These are phyloP conservation scores for Melieria omissa DNA, from an alignment of 2,888 invertebrate genomes.

Conservation along the genomic window DNA sequence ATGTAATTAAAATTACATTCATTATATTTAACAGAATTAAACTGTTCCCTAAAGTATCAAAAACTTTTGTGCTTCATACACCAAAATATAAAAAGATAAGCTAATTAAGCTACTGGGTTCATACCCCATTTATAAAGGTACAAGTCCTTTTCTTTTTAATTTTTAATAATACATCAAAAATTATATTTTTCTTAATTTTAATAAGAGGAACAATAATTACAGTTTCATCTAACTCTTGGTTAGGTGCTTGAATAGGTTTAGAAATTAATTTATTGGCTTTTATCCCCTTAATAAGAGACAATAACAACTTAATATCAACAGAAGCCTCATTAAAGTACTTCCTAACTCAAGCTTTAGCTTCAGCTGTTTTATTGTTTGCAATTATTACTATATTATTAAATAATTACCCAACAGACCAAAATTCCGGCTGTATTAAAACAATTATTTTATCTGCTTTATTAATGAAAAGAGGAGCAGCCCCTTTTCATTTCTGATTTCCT, in stretches of 20 bases:
- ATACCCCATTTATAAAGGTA: conserved; percentile 68
- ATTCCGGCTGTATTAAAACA: conserved; percentile 52
- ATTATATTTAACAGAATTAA: conserved; percentile 72
- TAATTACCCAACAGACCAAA: conserved; percentile 58
- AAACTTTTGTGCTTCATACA: conserved; percentile 74
- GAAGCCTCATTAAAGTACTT: conserved; percentile 74
- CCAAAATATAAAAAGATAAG: conserved; percentile 73
- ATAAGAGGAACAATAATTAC: conserved; percentile 68
- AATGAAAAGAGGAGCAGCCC: conserved; percentile 70
- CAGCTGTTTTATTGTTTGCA: conserved; percentile 69
- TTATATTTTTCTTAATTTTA: conserved; percentile 70
- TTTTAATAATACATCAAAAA: conserved; percentile 67
- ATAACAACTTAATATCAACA: conserved; percentile 68
- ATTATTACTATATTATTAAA: conserved; percentile 60
- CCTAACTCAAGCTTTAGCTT: conserved; percentile 71
- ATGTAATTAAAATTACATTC: neutral
- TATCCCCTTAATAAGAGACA: conserved; percentile 71
- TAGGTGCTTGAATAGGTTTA: conserved; percentile 71
- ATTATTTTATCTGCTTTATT: conserved; percentile 69
- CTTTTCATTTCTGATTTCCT: conserved; percentile 73
- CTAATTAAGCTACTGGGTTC: conserved; percentile 69
- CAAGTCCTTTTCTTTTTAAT: conserved; percentile 70
- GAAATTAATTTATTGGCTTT: conserved; percentile 74
- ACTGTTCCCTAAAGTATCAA: conserved; percentile 73
- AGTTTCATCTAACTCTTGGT: conserved; percentile 67